Conservation (phyloP, 2,888 invertebrate species). For the Chrysolina americana region DNA sequence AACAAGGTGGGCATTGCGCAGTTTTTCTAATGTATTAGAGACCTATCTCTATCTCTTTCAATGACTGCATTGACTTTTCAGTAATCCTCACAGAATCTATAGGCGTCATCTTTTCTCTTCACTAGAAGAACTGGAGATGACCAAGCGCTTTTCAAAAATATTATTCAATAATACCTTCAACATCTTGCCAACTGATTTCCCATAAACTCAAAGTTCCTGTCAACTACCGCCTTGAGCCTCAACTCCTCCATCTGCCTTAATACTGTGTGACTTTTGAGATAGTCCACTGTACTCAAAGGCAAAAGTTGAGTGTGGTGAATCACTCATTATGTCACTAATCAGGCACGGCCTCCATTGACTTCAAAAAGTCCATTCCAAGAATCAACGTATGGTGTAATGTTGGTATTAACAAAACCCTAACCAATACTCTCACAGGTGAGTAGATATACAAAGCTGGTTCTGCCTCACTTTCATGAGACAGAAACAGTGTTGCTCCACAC, state of each 20-base stretch:
- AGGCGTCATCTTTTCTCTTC: background rate
- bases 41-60: background rate
- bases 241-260: slow-evolving; percentile 9
- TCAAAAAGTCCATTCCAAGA: background rate
- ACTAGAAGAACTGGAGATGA: background rate
- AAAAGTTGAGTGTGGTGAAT: slow-evolving; percentile 5
- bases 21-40: too few relatives aligned
- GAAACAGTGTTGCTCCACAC: too few relatives aligned
- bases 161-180: slow-evolving; percentile 3
- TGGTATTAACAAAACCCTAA: background rate
- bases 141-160: slow-evolving; percentile 8
- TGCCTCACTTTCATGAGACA: too few relatives aligned
- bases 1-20: background rate
- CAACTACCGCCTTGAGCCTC: background rate
- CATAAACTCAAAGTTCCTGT: slow-evolving; percentile 14
- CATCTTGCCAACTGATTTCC: slow-evolving; percentile 11
- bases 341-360: background rate
- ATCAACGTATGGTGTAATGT: background rate
- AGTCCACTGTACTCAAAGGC: slow-evolving; percentile 1
- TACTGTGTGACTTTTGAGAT: slow-evolving; percentile 12
- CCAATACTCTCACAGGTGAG: too few relatives aligned
- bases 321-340: slow-evolving; percentile 25
- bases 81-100: background rate
- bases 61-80: background rate
- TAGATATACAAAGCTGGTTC: too few relatives aligned